Base-by-base conservation (phyloP, 2,888 invertebrate genomes). In the Heliconius hortense region DNA sequence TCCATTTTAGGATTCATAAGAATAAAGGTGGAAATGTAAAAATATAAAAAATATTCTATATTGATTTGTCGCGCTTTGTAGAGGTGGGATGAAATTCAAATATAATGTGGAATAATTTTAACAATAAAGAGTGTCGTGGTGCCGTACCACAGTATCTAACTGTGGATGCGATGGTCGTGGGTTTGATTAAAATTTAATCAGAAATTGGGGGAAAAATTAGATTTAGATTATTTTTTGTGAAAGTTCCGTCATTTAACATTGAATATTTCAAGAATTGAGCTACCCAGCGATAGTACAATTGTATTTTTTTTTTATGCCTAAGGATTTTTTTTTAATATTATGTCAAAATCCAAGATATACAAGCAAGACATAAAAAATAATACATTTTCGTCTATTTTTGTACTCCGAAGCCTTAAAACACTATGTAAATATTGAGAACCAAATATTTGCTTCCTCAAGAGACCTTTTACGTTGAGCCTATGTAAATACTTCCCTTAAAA, bases 401-500 rank as follows among this genome's bases (percentile, higher is more conserved):
- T n/a, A 28, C 28, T 24, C 13, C 7, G 35, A 53, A 18, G 13
- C 35, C 15, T 59, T 21, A 56, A 59, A 59, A 56, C 1, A 8
- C 13, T 59, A 70, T 56, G 59, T 59, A 31, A 21, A 35, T 64
- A 35, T 60, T 64, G 59, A 35, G 35, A 3, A 26, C 15, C 24
- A 53, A 70, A 59, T 70, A 70, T 70, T 70, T 70, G 35, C 35
- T 28, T 59, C 2, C 39, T 11, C 15, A 15, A 13, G 35, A 70
- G 59, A 59, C 56, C 31, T 24, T 59, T 56, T 70, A 59, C 56
- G 26, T 68, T 21, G 53, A 1, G 24, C 59, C 60, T 71, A 31
- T 39, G 35, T 59, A 71, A 60, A 71, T 71, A 71, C 71, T 71
- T 21, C 7, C 59, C 71, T 39, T 11, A 24, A 71, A 60, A 71